Evolutionary conservation across 2,797 vertebrate species (phyloP).

Genomic region (Glossophaga mutica): DNA sequence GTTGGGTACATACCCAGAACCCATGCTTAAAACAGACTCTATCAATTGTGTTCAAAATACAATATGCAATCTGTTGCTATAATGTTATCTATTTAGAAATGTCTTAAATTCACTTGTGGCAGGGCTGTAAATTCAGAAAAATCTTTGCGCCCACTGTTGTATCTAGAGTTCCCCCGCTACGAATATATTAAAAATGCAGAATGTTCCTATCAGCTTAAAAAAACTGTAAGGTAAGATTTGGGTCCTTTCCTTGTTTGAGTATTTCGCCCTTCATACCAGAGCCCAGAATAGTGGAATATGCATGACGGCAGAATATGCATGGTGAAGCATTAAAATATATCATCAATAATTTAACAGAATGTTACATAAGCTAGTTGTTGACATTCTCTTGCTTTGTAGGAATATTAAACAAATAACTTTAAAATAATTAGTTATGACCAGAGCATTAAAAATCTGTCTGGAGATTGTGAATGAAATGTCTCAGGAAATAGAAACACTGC

Average conservation of each 20-base stretch:
- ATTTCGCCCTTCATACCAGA: not conserved
- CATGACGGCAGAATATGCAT: not conserved
- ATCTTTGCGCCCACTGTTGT: not conserved
- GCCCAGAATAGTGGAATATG: not conserved
- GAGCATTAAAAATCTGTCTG: slow-evolving; percentile 4
- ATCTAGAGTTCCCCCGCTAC: not conserved
- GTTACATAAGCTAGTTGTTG: not conserved
- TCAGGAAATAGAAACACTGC: not conserved
- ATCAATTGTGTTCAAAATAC: not conserved
- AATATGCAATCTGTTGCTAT: not conserved
- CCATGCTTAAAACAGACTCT: slow-evolving; percentile 10
- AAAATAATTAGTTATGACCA: slow-evolving; percentile 1
- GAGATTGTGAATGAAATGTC: not conserved
- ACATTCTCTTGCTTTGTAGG: slow-evolving; percentile 1
- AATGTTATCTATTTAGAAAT: slow-evolving; percentile 27
- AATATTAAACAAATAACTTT: not conserved
- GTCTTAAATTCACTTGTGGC: slow-evolving; percentile 11
- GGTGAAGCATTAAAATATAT: slow-evolving; percentile 29
- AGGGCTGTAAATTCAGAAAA: slow-evolving; percentile 31
- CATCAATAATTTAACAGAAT: slow-evolving; percentile 13
- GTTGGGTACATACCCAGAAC: slow-evolving; percentile 22
- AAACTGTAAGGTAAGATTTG: not conserved
- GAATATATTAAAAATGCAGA: not conserved
- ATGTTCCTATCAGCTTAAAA: slow-evolving; percentile 12
- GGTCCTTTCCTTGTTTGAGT: not conserved